A percentile compares a stretch with the other conserved stretches of the same genome.
Evolutionary conservation across 2,797 vertebrate genomes (phyloP).

Genomic region (Phoebastria nigripes): DNA sequence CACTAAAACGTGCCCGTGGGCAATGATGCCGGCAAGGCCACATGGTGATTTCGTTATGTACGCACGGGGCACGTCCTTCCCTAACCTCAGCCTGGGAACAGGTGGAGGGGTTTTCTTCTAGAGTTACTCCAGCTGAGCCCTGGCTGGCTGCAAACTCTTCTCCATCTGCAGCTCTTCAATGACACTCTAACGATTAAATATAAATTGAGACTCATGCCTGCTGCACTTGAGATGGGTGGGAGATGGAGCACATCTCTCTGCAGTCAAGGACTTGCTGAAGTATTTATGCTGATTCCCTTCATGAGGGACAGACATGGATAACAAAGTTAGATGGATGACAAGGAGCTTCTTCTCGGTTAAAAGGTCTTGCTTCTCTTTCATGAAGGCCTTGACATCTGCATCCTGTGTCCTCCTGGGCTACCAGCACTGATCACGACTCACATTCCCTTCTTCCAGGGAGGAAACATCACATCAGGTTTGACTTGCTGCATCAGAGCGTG

Average conservation of each 20-base stretch:
- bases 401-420: not conserved
- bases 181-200: not conserved
- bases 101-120: slow-evolving; percentile 48
- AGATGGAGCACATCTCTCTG: not conserved
- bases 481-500: rapidly evolving
- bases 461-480: not conserved
- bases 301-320: not conserved
- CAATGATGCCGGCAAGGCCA: not conserved
- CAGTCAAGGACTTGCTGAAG: not conserved
- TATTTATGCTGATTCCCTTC: not conserved
- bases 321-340: not conserved
- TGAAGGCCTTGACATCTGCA: not conserved
- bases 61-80: not conserved
- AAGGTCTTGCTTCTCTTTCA: not conserved
- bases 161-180: not conserved
- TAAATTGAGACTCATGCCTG: not conserved
- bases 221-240: not conserved
- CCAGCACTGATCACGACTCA: rapidly evolving
- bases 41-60: rapidly evolving
- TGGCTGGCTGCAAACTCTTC: not conserved
- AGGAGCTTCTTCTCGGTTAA: not conserved
- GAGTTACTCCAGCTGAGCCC: slow-evolving; percentile 46
- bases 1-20: rapidly evolving
- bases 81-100: slow-evolving; percentile 22
- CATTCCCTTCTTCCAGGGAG: not conserved